These are phyloP conservation scores for Teleopsis dalmanni DNA, from an alignment of 1,140 invertebrate genomes.

Conservation along the genomic window DNA sequence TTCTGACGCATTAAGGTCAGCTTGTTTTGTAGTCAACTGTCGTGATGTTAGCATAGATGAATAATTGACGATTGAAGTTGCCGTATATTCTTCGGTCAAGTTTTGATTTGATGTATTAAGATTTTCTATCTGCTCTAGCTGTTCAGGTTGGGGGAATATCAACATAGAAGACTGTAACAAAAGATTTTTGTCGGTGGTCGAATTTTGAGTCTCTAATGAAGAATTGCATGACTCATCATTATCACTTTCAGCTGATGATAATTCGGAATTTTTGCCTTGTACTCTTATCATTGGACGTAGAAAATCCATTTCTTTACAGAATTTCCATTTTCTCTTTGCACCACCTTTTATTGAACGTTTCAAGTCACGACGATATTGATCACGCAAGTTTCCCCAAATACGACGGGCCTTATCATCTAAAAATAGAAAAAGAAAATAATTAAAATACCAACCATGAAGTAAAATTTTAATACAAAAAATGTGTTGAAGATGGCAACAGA, in stretches of 20 bases:
- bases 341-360: conserved; percentile 2
- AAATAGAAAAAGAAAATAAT: conserved; percentile 3
- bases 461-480: too few species aligned
- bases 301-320: conserved; percentile 9
- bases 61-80: too few species aligned
- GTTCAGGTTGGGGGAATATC: not conserved
- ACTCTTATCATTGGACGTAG: conserved; percentile 5
- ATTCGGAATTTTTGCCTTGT: too few species aligned
- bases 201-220: conserved; percentile 1
- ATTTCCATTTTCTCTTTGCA: conserved; percentile 6
- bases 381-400: conserved; percentile 10
- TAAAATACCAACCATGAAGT: too few species aligned
- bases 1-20: too few species aligned
- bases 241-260: not conserved
- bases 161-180: not conserved
- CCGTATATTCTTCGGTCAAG: too few species aligned
- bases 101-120: too few species aligned
- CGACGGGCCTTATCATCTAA: conserved; percentile 4
- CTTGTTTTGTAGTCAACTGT: too few species aligned
- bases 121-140: not conserved
- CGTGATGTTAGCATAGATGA: too few species aligned
- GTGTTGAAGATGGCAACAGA: too few species aligned
- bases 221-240: not conserved
- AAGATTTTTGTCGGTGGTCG: not conserved
- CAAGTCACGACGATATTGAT: conserved; percentile 11